Evolutionary conservation across 2,888 invertebrate genomes (phyloP).

Genomic region (Orthosia cruda): DNA sequence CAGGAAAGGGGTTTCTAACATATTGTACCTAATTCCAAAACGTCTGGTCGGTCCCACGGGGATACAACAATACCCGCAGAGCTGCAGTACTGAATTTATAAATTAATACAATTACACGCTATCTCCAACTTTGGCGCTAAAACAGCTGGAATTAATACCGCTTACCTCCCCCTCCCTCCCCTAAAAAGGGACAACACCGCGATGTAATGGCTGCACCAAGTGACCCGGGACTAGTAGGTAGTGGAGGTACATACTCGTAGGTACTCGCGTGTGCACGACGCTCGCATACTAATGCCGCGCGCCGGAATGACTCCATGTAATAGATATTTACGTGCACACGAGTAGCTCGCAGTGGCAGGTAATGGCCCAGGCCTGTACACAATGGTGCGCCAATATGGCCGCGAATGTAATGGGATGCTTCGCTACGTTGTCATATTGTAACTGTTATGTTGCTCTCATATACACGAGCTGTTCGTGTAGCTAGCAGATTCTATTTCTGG

Average conservation of each 20-base stretch:
- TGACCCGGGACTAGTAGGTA: neutral
- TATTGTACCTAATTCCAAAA: neutral
- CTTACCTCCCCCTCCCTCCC: neutral
- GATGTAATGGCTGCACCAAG: slow-evolving; percentile 19
- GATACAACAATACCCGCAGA: neutral
- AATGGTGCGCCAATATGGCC: neutral
- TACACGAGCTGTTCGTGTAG: neutral
- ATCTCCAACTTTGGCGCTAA: slow-evolving; percentile 36
- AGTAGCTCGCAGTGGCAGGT: slow-evolving; percentile 25
- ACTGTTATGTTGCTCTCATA: neutral
- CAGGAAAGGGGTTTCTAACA: neutral
- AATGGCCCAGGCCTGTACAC: slow-evolving; percentile 28
- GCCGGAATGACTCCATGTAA: slow-evolving; percentile 41
- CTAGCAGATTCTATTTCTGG: neutral
- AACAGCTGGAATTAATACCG: slow-evolving; percentile 43
- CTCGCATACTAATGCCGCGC: slow-evolving; percentile 43
- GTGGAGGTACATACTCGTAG: neutral
- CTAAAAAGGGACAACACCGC: slow-evolving; percentile 31
- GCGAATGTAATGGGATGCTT: slow-evolving; percentile 5
- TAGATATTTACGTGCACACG: slow-evolving; percentile 54
- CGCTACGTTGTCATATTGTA: slow-evolving; percentile 3
- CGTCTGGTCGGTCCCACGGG: neutral
- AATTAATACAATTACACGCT: slow-evolving; percentile 30
- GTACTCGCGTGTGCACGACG: slow-evolving; percentile 9
- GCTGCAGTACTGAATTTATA: slow-evolving; percentile 9